Conservation (phyloP, 2,888 invertebrate species). For the Heliconius charithonia region DNA sequence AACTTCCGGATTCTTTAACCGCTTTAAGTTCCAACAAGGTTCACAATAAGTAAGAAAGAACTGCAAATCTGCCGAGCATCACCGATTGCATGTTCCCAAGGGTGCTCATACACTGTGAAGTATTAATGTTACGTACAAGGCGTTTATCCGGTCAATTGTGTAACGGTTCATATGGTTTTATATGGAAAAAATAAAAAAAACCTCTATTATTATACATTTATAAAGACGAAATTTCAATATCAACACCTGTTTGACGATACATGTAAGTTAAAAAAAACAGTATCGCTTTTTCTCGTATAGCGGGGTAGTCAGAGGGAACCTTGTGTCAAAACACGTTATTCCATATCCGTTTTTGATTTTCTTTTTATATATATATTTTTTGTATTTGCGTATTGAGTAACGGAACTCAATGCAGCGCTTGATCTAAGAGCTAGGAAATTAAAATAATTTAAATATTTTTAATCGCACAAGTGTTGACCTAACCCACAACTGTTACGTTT, state of each 20-base stretch:
- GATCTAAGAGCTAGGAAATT: neutral
- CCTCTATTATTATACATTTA: neutral
- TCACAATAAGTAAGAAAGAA: slow-evolving; percentile 14
- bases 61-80: slow-evolving; percentile 20
- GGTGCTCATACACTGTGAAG: slow-evolving; percentile 39
- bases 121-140: slow-evolving; percentile 36
- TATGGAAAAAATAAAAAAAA: neutral
- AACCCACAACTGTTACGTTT: no score
- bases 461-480: no score
- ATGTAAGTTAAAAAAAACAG: neutral
- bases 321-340: neutral
- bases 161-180: slow-evolving; percentile 32
- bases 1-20: slow-evolving; percentile 12
- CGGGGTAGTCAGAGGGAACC: neutral
- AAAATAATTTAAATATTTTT: neutral
- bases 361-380: no score
- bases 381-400: neutral
- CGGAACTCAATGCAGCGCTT: neutral
- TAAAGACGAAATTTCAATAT: neutral
- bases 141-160: slow-evolving; percentile 36
- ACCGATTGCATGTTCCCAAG: slow-evolving; percentile 31
- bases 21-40: slow-evolving; percentile 4
- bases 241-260: neutral
- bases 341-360: neutral
- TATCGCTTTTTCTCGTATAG: neutral